Evolutionary conservation across 1,140 invertebrate species (phyloP), one percentile per base, ranked within the genome.

Genomic region (Ceratosolen solmsi): DNA sequence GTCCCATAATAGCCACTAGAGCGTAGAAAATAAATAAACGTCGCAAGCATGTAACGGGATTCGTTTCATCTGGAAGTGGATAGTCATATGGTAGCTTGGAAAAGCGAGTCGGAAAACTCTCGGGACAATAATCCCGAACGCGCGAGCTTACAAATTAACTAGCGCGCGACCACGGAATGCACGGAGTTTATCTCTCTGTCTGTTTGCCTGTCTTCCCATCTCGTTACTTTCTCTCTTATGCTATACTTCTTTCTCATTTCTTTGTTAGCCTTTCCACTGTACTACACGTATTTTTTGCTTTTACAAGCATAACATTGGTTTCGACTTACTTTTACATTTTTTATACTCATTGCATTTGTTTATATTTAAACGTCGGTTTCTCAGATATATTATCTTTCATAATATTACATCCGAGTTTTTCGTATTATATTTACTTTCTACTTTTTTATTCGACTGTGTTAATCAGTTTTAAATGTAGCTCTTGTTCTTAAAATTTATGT

Each of bases 81-180:
- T 38, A 36, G 17, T 65, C 3, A 17, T 27, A 65, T 36, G 30
- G 51, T 13, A 56, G 13, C 30, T 13, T 15, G 72, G 49, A 73
- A 73, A 54, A 38, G 13, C 38, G 72, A 49, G 27, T 27, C 76
- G 77, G 25, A 80, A 82, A 84, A n/a, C 72, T 78, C 79, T 49
- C 22, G 46, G 38, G 76, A 73, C 82, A 71, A 84, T 86, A 82
- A 82, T 82, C 60, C 73, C 78, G 25, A 83, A 68, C 51, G 74
- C 46, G 33, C 60, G 51, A 13, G 41, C 49, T 86, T 60, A 77
- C 70, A 84, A 86, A 84, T 86, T 85, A 83, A 85, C 72, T 71
- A 15, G 38, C 58, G 71, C 68, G 25, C 33, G n/a, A 77, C 54
- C 20, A 3, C 9, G 54, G 33, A 36, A 51, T 71, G 13, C 41